Evolutionary conservation across 2,888 invertebrate genomes (phyloP).

Genomic region (Andrena fulva): DNA sequence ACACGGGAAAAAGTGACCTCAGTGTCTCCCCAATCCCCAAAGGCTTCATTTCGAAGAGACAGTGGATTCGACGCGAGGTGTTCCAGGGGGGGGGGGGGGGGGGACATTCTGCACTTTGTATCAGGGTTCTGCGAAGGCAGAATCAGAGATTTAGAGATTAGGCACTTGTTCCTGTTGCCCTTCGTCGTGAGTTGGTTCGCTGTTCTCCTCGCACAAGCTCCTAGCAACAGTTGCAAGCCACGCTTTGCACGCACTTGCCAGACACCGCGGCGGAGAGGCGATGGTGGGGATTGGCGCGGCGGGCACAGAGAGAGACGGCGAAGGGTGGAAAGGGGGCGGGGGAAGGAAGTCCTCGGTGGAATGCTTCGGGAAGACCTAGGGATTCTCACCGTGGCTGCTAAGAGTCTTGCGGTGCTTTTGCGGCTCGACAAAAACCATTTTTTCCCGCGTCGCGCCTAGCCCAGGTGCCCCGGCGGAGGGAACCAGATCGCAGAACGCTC

Average conservation of each 20-base stretch:
- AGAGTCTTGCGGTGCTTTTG: conserved; percentile 51
- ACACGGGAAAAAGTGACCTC: too few species aligned
- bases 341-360: conserved; percentile 27
- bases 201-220: neutral
- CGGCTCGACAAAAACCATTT: conserved; percentile 52
- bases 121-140: too few species aligned
- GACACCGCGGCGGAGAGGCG: conserved; percentile 11
- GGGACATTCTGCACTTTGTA: too few species aligned
- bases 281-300: conserved; percentile 29
- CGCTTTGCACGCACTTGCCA: conserved; percentile 47
- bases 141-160: too few species aligned
- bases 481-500: conserved; percentile 41
- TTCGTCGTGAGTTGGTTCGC: neutral
- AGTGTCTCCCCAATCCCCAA: too few species aligned
- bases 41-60: too few species aligned
- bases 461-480: neutral
- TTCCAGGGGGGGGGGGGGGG: too few species aligned
- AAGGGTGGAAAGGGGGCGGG: conserved; percentile 21
- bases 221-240: conserved; percentile 43
- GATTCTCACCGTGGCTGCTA: conserved; percentile 41
- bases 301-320: conserved; percentile 16
- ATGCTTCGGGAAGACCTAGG: conserved; percentile 45
- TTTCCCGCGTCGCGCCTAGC: conserved; percentile 39
- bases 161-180: too few species aligned
- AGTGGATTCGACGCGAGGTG: too few species aligned